These are phyloP conservation scores for Acanthisitta chloris DNA, from an alignment of 2,113 vertebrate species.

Conservation along the genomic window DNA sequence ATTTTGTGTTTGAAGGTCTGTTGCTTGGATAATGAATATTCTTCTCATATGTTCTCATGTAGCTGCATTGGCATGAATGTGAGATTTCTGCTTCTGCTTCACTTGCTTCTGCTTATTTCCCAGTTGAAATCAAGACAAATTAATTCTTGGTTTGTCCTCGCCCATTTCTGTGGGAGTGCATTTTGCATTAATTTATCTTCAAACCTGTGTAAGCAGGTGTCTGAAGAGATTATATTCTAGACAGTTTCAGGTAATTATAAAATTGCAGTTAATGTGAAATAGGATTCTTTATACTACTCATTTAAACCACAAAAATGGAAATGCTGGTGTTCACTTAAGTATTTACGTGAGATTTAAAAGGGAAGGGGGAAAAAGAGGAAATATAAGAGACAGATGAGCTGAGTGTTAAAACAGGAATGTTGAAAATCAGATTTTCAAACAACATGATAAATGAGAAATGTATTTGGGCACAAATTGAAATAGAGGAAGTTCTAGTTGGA, in stretches of 20 bases:
- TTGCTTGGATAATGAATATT: not conserved
- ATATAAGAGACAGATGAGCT: not conserved
- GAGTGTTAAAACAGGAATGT: not conserved
- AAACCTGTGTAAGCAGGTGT: not conserved
- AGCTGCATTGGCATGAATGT: not conserved
- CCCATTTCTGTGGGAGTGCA: not conserved
- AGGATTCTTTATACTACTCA: not conserved
- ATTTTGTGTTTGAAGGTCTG: not conserved
- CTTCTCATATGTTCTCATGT: not conserved
- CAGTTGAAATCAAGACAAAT: not conserved
- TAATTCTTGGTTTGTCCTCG: not conserved
- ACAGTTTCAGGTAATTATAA: not conserved
- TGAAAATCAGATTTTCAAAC: not conserved
- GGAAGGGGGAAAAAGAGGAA: not conserved
- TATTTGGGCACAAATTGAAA: not conserved
- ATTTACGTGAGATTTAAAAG: not conserved
- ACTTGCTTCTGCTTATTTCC: constrained; percentile 24
- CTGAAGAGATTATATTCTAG: not conserved
- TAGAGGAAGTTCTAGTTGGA: not conserved
- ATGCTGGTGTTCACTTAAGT: not conserved
- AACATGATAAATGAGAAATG: not conserved
- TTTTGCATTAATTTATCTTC: not conserved
- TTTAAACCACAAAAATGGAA: not conserved
- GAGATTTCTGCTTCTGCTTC: constrained; percentile 4
- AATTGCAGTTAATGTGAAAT: not conserved